Percentiles rank a stretch among this genome's conserved stretches.
phyloP scores from a whole-genome alignment of 2,113 vertebrate genomes.

The Apeltes quadracus region DNA sequence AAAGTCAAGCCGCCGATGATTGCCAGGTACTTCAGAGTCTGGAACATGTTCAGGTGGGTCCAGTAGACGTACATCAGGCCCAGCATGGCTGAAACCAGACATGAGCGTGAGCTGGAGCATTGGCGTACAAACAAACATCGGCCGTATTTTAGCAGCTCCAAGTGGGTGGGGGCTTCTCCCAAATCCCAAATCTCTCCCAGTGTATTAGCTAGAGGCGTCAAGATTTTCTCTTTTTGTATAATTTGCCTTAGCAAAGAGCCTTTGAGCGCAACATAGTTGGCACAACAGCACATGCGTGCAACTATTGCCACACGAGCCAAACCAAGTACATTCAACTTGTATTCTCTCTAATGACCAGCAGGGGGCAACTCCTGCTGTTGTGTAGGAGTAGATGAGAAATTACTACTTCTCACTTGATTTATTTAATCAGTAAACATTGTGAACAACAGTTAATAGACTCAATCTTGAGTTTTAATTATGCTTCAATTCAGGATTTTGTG shows the following conservation, averaged over 20 bases:
- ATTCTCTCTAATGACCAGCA: not conserved
- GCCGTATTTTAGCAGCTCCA: not conserved
- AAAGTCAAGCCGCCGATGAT: constrained; percentile 93
- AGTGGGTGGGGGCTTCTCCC: not conserved
- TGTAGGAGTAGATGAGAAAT: too few relatives aligned
- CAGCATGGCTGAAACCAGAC: constrained; percentile 85
- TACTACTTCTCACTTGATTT: too few relatives aligned
- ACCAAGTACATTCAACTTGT: not conserved
- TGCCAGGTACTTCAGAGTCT: constrained; percentile 97
- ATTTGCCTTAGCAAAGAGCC: not conserved
- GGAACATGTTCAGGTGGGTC: constrained; percentile 99
- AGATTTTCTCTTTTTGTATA: not conserved
- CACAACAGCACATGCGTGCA: too few relatives aligned
- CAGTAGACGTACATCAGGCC: constrained; percentile 99
- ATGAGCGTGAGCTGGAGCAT: not conserved
- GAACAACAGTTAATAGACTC: not conserved
- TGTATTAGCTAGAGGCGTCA: too few relatives aligned
- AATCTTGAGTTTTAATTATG: not conserved
- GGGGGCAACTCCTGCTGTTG: too few relatives aligned
- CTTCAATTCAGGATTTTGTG: not conserved
- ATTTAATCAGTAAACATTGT: too few relatives aligned
- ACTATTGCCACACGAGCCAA: too few relatives aligned
- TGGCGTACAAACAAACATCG: not conserved
- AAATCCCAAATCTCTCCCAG: too few relatives aligned
- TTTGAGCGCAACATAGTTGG: too few relatives aligned